Base-by-base conservation (phyloP, 2,113 vertebrate genomes). In the Nothocercus nigrocapillus region DNA sequence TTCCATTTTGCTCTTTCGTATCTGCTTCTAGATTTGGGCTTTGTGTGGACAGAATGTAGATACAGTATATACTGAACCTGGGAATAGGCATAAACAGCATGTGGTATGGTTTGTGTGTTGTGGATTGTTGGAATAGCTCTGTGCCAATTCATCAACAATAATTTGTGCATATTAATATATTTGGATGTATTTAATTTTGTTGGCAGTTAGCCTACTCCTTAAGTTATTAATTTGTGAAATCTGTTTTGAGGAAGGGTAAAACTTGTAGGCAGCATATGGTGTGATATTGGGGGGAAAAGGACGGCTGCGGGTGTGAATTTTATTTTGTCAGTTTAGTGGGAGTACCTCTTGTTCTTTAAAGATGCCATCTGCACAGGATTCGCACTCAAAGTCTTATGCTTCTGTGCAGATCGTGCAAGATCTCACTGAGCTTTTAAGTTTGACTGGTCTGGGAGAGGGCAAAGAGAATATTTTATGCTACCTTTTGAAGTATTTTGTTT, bases 201-300 rank as follows among this genome's bases (percentile, higher is more conserved):
- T 97, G 94, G 95, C 88, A 2, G 83, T 77, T 82, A 27, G 68
- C 83, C 70, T 72, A 8, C 68, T 91, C 94, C 77, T 82, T n/a
- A 73, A 93, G 92, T 89, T 96, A 96, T 88, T 95, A 95, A 96
- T 97, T 95, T 93, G 73, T 93, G 88, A 97, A 96, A 96, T 97
- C 94, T 97, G 94, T 75, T 95, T 76, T 61, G 90, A 96, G 92
- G 90, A 96, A 88, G 89, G 94, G 58, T 83, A 74, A 22, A 97
- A 97, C 92, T 95, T 95, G 90, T 40, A 78, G 88, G 96, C 94
- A 97, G 85, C 97, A 97, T 97, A 97, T 97, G 96, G 95, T 91
- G 89, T 94, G 94, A 96, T 97, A 90, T 85, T 94, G 91, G 96
- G 96, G 95, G 92, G 93, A 91, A 36, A 92, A 92, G 94, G 96